Base-by-base conservation (phyloP, 2,113 vertebrate species). In the Condylura cristata region DNA sequence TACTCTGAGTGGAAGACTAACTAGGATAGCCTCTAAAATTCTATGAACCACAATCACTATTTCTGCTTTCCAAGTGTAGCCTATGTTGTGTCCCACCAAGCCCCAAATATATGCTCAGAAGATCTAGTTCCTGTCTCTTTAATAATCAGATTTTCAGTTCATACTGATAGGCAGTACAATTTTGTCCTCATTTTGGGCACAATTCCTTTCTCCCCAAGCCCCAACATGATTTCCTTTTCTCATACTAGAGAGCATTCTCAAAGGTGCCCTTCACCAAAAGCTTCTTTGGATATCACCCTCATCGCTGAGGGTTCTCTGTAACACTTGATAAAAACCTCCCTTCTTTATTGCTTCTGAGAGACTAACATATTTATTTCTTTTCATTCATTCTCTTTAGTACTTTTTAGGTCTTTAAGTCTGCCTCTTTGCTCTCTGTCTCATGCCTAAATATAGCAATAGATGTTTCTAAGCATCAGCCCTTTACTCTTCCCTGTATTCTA, bases 21-120 rank as follows among this genome's bases (percentile, higher is more conserved):
- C 79, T 46, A 17, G 89, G 60, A 91, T 58, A 37, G 37, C 65
- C 46, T 91, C 39, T 86, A 66, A 81, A 76, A 66, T 66, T 94
- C 39, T 72, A 80, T 39, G 11, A 74, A 66, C n/a, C 44, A 91
- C 13, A 70, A 71, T 17, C 89, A 37, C 5, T 34, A 0, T 86
- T 32, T 79, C 30, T 46, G 37, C 63, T 41, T 86, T 75, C 34
- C 28, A 82, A 4, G 22, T 16, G 20, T 94, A 48, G n/a, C 53
- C 46, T 79, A 13, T 79, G 28, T 74, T 63, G 71, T 72, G 84
- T 22, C 34, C 30, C 22, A 68, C 10, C 17, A 20, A 87, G 81
- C n/a, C 28, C n/a, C 46, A 90, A 90, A 13, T 66, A 90, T 71
- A 93, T 48, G 66, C 30, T 56, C 28, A 86, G 72, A 37, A 86